Conservation (phyloP, 2,113 vertebrate species). For the Vulpes lagopus region DNA sequence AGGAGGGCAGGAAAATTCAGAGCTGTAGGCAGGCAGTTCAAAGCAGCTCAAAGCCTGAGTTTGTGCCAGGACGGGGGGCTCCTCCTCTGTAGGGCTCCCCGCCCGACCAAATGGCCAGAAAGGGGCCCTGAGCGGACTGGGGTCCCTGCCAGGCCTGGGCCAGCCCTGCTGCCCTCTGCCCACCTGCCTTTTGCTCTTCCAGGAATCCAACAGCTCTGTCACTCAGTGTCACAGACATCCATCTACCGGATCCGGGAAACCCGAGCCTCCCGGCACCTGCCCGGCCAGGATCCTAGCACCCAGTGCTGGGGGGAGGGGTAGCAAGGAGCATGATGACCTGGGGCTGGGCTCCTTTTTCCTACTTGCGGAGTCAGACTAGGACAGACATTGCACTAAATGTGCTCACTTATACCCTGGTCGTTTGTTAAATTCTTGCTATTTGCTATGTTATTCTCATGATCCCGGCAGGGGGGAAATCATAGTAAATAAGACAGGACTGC, state of each 20-base stretch:
- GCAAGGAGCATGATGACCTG: background rate
- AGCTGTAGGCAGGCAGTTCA: background rate
- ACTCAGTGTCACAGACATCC: background rate
- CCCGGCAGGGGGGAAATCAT: background rate
- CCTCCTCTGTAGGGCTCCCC: background rate
- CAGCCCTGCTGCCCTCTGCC: background rate
- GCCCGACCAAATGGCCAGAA: background rate
- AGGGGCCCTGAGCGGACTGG: background rate
- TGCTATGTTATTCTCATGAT: background rate
- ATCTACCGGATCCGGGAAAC: conserved; percentile 17
- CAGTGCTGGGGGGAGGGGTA: background rate
- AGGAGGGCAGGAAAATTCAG: background rate
- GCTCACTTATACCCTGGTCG: background rate
- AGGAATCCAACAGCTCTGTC: conserved; percentile 18
- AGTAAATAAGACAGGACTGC: background rate
- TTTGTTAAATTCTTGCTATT: background rate
- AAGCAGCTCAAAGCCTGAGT: background rate
- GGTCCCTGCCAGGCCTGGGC: background rate
- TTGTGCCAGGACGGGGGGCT: background rate
- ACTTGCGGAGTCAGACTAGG: background rate
- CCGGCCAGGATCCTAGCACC: background rate
- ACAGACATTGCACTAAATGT: background rate
- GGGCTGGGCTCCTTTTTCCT: background rate
- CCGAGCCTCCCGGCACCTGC: conserved; percentile 15
- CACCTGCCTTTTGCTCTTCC: background rate